A percentile compares a stretch with the other conserved stretches of the same genome.
Evolutionary conservation across 2,797 vertebrate genomes (phyloP).

Genomic region (Pteropus rufus): DNA sequence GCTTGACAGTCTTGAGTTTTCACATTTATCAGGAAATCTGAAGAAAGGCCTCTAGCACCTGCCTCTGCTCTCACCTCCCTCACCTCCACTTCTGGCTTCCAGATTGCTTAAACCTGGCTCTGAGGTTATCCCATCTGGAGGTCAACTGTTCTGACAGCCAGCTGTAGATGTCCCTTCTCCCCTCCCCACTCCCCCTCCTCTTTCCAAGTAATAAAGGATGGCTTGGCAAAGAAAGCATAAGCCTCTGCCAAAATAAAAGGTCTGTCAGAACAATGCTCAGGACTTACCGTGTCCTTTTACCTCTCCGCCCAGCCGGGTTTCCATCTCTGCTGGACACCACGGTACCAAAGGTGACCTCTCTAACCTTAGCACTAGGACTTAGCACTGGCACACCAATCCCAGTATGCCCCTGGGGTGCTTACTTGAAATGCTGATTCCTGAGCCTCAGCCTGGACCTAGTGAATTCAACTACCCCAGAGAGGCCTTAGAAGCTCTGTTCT

Average conservation of each 20-base stretch:
- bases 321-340: not conserved
- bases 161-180: not conserved
- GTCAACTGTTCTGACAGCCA: not conserved
- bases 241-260: not conserved
- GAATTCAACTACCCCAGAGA: not conserved
- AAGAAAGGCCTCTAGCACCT: not conserved
- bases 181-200: not conserved
- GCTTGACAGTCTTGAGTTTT: not conserved
- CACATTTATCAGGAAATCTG: not conserved
- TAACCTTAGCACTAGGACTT: not conserved
- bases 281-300: not conserved
- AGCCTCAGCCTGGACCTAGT: not conserved
- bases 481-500: not conserved
- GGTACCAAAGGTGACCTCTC: not conserved
- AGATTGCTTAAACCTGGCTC: not conserved
- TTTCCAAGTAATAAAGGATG: not conserved
- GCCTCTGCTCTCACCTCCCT: not conserved
- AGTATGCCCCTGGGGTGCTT: not conserved
- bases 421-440: not conserved
- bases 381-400: not conserved
- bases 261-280: not conserved
- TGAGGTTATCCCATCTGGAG: not conserved
- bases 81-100: not conserved
- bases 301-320: not conserved
- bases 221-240: constrained; percentile 1